Evolutionary conservation across 2,797 vertebrate species (phyloP).

Genomic region (Rhinogobio ventralis): DNA sequence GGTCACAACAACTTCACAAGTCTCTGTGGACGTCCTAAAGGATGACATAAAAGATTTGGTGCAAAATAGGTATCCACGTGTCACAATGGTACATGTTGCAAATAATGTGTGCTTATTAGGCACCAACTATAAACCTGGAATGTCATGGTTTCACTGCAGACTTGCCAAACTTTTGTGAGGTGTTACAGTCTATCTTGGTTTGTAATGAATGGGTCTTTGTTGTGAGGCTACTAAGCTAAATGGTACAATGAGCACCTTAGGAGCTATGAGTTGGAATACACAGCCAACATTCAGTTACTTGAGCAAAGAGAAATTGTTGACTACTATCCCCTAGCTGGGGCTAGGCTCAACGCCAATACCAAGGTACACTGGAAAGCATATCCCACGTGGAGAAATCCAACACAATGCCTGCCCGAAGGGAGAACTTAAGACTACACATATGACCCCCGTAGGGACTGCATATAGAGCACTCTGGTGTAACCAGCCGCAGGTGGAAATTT

Average conservation of each 20-base stretch:
- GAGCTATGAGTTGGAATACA: slow-evolving; percentile 55
- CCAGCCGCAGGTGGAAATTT: too few species aligned
- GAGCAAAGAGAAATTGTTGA: not conserved
- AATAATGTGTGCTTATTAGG: slow-evolving; percentile 49
- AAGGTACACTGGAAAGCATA: too few species aligned
- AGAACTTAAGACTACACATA: too few species aligned
- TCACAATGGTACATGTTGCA: slow-evolving; percentile 47
- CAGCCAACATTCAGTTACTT: slow-evolving; percentile 13
- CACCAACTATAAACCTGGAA: slow-evolving; percentile 52
- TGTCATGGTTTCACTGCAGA: slow-evolving; percentile 53
- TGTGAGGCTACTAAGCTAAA: slow-evolving; percentile 44
- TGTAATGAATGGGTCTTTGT: slow-evolving; percentile 25
- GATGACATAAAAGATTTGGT: slow-evolving; percentile 41
- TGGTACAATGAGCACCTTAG: slow-evolving; percentile 58
- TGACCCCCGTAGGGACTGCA: too few species aligned
- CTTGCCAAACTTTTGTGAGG: slow-evolving; percentile 53
- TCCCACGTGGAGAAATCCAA: too few species aligned
- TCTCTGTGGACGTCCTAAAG: slow-evolving; percentile 46
- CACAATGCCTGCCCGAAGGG: too few species aligned
- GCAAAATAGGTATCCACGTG: slow-evolving; percentile 21
- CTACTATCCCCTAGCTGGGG: too few species aligned
- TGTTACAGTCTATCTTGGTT: slow-evolving; percentile 46
- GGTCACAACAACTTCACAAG: slow-evolving; percentile 47
- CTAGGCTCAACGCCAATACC: too few species aligned
- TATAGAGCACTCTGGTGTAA: too few species aligned